Evolutionary conservation across 1,140 invertebrate species (phyloP).

Genomic region (Chionoecetes opilio): DNA sequence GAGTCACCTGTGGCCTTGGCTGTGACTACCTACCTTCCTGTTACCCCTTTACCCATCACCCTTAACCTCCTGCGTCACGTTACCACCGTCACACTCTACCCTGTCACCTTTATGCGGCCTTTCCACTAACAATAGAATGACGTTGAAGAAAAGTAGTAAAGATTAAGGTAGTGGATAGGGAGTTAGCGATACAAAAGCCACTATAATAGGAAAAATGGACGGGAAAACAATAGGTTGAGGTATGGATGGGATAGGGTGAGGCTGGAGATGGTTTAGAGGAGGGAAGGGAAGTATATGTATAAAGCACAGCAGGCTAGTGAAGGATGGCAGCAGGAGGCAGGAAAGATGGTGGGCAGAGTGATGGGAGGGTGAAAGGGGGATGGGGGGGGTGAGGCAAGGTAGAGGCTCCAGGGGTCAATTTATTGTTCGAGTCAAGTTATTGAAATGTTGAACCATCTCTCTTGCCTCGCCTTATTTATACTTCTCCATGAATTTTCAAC

Average conservation of each 20-base stretch:
- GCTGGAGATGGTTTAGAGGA: background rate
- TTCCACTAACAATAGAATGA: too few species aligned
- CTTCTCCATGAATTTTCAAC: slow-evolving; percentile 29
- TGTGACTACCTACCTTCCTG: too few species aligned
- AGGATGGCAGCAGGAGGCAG: background rate
- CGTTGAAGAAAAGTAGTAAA: too few species aligned
- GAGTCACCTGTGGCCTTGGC: too few species aligned
- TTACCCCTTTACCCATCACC: too few species aligned
- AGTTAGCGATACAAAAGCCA: too few species aligned
- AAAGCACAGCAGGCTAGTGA: background rate
- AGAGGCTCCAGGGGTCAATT: background rate
- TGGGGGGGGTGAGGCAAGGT: background rate
- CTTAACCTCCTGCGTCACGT: too few species aligned
- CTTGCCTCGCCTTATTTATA: background rate
- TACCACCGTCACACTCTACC: too few species aligned
- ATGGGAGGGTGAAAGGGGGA: background rate
- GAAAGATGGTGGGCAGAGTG: background rate
- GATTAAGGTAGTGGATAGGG: too few species aligned
- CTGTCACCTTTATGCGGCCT: too few species aligned
- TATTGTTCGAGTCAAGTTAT: background rate
- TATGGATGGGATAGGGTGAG: background rate
- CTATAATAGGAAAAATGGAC: too few species aligned
- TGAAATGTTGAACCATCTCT: background rate
- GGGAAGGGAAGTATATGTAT: background rate
- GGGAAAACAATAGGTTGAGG: background rate